Evolutionary conservation across 2,888 invertebrate species (phyloP).

Genomic region (Drosophila mimica): DNA sequence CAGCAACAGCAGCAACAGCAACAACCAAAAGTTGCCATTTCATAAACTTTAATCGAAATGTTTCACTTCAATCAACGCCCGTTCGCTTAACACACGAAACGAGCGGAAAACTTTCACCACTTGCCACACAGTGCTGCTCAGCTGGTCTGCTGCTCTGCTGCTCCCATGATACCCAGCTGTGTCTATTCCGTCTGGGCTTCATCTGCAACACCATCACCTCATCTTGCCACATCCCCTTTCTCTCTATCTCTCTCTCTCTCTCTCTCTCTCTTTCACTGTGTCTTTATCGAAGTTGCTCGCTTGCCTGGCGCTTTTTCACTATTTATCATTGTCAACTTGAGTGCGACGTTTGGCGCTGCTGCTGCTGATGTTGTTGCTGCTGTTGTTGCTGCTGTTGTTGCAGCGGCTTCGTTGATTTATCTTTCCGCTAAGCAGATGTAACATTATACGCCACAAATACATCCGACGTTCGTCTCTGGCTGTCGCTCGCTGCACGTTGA

Average conservation of each 20-base stretch:
- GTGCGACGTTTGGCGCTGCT: constrained; percentile 79
- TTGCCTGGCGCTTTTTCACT: constrained; percentile 79
- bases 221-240: constrained; percentile 3
- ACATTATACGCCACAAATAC: constrained; percentile 81
- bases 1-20: constrained; percentile 7
- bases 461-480: constrained; percentile 71
- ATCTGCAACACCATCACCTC: constrained; percentile 32
- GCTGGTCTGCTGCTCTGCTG: constrained; percentile 21
- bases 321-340: constrained; percentile 81
- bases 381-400: constrained; percentile 25
- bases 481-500: constrained; percentile 60
- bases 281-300: constrained; percentile 44
- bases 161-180: constrained; percentile 29
- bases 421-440: constrained; percentile 80
- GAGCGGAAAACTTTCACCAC: constrained; percentile 74
- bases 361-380: constrained; percentile 33
- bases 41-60: constrained; percentile 81
- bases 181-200: constrained; percentile 43
- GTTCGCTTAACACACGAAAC: constrained; percentile 46
- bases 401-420: constrained; percentile 73
- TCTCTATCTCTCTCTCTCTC: constrained; percentile 3
- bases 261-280: constrained; percentile 12
- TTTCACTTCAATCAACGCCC: constrained; percentile 78
- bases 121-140: constrained; percentile 56
- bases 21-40: constrained; percentile 66